Conservation (phyloP, 2,797 vertebrate species). For the Pterois miles region DNA sequence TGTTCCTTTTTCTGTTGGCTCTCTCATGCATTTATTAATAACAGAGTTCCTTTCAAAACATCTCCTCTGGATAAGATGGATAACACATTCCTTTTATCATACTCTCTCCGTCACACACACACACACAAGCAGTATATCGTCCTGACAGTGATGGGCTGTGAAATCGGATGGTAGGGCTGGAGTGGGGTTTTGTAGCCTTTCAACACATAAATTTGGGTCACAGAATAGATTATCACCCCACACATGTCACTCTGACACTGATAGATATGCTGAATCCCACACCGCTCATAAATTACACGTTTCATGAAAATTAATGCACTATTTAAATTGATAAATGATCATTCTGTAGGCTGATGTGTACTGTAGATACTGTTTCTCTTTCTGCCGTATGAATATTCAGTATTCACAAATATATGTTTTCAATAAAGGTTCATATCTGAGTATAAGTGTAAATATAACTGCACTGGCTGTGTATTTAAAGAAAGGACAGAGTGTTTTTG, state of each 20-base stretch:
- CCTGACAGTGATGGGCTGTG: constrained; percentile 81
- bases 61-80: constrained; percentile 80
- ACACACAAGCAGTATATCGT: constrained; percentile 23
- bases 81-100: constrained; percentile 77
- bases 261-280: constrained; percentile 60
- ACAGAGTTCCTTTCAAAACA: constrained; percentile 78
- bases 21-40: constrained; percentile 84
- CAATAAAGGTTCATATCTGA: not conserved
- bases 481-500: not conserved
- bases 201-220: constrained; percentile 80
- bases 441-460: not conserved
- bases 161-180: constrained; percentile 73
- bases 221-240: constrained; percentile 76
- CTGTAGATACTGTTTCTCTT: constrained; percentile 16
- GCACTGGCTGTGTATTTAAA: not conserved
- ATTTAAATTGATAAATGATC: constrained; percentile 72
- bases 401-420: constrained; percentile 8
- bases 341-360: constrained; percentile 37
- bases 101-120: constrained; percentile 27
- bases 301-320: constrained; percentile 62
- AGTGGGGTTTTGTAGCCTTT: constrained; percentile 71
- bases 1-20: constrained; percentile 71
- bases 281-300: constrained; percentile 69
- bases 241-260: constrained; percentile 74
- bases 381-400: constrained; percentile 30